Conservation (phyloP, 2,888 invertebrate species). For the Tanaodytes sp. region DNA sequence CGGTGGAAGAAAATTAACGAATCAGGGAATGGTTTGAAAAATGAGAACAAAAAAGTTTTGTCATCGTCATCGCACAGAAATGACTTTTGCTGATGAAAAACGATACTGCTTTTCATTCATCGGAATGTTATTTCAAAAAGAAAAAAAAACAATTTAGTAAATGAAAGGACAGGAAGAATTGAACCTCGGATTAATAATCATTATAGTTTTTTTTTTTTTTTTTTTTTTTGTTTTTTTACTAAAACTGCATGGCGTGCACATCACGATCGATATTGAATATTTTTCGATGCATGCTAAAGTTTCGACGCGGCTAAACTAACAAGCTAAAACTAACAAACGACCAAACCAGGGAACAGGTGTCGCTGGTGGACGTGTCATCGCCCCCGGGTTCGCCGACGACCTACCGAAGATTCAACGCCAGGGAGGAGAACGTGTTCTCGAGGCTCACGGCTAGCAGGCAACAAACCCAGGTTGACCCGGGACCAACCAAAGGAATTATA, state of each 20-base stretch:
- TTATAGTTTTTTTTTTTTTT: too few relatives aligned
- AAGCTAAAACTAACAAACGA: constrained; percentile 68
- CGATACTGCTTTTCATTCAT: too few relatives aligned
- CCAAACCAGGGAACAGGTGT: constrained; percentile 74
- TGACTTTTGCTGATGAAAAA: too few relatives aligned
- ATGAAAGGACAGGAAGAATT: constrained; percentile 42
- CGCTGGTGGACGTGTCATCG: constrained; percentile 76
- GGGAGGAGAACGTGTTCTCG: constrained; percentile 84
- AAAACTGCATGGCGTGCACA: constrained; percentile 41
- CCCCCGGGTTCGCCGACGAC: constrained; percentile 78
- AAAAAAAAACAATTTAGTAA: constrained; percentile 15
- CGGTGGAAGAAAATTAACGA: too few relatives aligned
- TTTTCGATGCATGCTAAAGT: constrained; percentile 9
- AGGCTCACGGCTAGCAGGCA: constrained; percentile 78
- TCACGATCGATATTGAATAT: neutral
- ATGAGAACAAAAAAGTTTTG: constrained; percentile 23
- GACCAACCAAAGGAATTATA: constrained; percentile 75
- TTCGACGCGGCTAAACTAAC: constrained; percentile 62
- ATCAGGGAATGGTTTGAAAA: too few relatives aligned
- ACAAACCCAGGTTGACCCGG: constrained; percentile 74
- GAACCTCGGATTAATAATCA: too few relatives aligned
- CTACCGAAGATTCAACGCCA: constrained; percentile 74
- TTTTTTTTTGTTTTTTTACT: too few relatives aligned
- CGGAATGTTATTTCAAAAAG: too few relatives aligned
- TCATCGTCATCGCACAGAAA: constrained; percentile 38